Percentiles rank a stretch among this genome's conserved stretches.
These are phyloP conservation scores for Pseudomugil tenellus DNA, from an alignment of 2,797 vertebrate genomes.

Conservation along the genomic window DNA sequence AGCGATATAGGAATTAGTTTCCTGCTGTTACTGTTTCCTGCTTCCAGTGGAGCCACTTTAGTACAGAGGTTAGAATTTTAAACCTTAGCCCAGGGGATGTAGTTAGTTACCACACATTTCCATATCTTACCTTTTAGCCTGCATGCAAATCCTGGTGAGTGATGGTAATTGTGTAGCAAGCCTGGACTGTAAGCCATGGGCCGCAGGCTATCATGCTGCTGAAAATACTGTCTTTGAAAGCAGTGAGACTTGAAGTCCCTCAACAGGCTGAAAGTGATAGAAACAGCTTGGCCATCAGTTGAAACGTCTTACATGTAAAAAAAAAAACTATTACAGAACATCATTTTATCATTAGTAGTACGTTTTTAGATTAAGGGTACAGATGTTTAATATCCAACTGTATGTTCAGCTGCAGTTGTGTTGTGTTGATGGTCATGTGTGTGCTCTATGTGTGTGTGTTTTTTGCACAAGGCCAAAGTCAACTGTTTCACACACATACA, in stretches of 20 bases:
- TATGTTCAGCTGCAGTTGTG: constrained; percentile 28
- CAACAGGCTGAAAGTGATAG: constrained; percentile 43
- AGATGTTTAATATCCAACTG: background rate
- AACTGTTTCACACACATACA: background rate
- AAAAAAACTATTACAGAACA: constrained; percentile 44
- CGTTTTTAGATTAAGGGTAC: background rate
- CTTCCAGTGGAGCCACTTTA: constrained; percentile 40
- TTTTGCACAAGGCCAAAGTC: background rate
- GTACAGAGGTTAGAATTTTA: constrained; percentile 41
- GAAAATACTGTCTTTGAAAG: constrained; percentile 50
- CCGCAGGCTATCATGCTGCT: constrained; percentile 51
- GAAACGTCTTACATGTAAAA: constrained; percentile 27
- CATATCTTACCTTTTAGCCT: constrained; percentile 57
- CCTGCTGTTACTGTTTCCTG: constrained; percentile 35
- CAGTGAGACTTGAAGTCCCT: constrained; percentile 58
- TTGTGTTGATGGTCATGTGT: constrained; percentile 1
- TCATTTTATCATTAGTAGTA: constrained; percentile 6
- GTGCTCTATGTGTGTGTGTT: too few species aligned
- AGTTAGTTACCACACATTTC: constrained; percentile 62
- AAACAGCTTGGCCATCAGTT: constrained; percentile 55
- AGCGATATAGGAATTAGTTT: constrained; percentile 37
- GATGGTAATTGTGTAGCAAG: constrained; percentile 61
- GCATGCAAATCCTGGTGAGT: constrained; percentile 55
- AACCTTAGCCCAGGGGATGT: constrained; percentile 49
- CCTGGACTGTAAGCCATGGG: constrained; percentile 39